Conservation (phyloP, 2,888 invertebrate species). For the Timema cristinae region DNA sequence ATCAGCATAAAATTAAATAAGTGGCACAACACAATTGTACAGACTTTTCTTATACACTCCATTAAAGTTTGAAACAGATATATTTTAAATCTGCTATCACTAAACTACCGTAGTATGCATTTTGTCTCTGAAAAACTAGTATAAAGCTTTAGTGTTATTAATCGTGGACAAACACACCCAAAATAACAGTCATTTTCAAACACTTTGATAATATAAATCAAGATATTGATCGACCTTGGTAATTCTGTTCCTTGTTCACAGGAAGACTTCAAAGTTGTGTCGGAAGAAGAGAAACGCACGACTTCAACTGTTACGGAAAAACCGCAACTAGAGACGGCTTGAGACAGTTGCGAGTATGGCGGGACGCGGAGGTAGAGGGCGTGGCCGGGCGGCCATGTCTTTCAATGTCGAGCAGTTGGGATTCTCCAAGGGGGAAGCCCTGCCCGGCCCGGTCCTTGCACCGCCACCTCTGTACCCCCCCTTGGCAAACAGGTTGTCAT, state of each 20-base stretch:
- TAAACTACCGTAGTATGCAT: too few relatives aligned
- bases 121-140: too few relatives aligned
- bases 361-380: slow-evolving; percentile 37
- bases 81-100: too few relatives aligned
- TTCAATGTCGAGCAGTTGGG: slow-evolving; percentile 45
- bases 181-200: too few relatives aligned
- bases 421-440: slow-evolving; percentile 42
- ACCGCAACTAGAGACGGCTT: slow-evolving; percentile 35
- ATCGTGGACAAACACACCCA: too few relatives aligned
- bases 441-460: slow-evolving; percentile 43
- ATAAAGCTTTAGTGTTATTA: too few relatives aligned
- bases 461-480: slow-evolving; percentile 47
- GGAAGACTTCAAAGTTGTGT: slow-evolving; percentile 34
- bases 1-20: too few relatives aligned
- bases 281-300: slow-evolving; percentile 34
- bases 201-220: too few relatives aligned
- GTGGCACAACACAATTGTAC: too few relatives aligned
- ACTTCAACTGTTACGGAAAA: slow-evolving; percentile 38
- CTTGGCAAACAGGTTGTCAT: slow-evolving; percentile 45
- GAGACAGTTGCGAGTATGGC: slow-evolving; percentile 33
- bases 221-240: too few relatives aligned
- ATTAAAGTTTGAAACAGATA: too few relatives aligned
- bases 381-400: slow-evolving; percentile 41
- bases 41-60: too few relatives aligned
- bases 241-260: slow-evolving; percentile 20